phyloP scores from a whole-genome alignment of 2,888 invertebrate species.

The Morpho deidamia region DNA sequence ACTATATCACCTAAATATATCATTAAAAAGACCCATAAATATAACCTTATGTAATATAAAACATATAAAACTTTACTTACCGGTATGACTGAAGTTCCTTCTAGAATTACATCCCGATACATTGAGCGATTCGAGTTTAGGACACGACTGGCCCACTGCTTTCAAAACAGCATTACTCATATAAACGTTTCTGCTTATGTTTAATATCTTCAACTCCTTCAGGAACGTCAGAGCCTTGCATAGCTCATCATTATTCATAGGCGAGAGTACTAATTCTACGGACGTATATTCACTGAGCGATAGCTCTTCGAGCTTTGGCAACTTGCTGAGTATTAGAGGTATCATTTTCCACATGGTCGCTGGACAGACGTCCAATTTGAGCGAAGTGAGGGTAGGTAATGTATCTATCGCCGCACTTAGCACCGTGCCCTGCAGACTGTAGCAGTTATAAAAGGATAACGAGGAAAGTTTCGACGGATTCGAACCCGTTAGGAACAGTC shows the following conservation, averaged over 20 bases:
- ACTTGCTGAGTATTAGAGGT: constrained; percentile 51
- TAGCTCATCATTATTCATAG: constrained; percentile 46
- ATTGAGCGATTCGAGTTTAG: constrained; percentile 61
- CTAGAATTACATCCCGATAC: constrained; percentile 62
- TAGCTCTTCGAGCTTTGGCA: constrained; percentile 53
- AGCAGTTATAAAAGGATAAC: constrained; percentile 63
- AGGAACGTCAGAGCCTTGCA: constrained; percentile 56
- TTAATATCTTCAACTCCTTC: constrained; percentile 59
- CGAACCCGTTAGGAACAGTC: constrained; percentile 55
- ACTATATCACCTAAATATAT: no score
- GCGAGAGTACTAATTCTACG: constrained; percentile 33
- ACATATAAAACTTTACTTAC: constrained; percentile 29
- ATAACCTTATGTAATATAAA: no score
- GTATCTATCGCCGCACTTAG: constrained; percentile 50
- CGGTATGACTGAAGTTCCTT: constrained; percentile 37
- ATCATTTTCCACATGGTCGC: constrained; percentile 58
- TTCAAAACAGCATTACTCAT: constrained; percentile 75
- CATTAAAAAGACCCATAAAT: no score
- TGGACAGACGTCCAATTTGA: constrained; percentile 57
- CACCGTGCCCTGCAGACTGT: constrained; percentile 59
- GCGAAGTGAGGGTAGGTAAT: constrained; percentile 45
- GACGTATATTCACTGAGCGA: constrained; percentile 60
- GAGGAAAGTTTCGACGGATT: constrained; percentile 44
- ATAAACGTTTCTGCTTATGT: constrained; percentile 60
- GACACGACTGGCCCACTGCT: constrained; percentile 65